Base-by-base conservation (phyloP, 2,888 invertebrate genomes). In the Amphimallon solstitiale region DNA sequence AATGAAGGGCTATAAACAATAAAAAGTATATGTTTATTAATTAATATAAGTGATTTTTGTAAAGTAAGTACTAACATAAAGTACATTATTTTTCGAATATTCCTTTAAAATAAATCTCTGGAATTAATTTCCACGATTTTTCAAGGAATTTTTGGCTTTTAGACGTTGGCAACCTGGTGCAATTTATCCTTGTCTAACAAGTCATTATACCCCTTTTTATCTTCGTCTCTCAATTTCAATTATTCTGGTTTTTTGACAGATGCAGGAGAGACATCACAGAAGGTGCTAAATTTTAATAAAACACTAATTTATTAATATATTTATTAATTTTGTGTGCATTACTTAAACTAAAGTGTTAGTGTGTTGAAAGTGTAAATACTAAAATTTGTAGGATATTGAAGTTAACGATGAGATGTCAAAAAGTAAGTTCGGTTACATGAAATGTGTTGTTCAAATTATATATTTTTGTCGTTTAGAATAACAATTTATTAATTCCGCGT, bases 341-440 rank as follows among this genome's bases (percentile, higher is more conserved):
- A 7, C 40, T 63, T 34, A 43, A 61, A 46, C 9, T 4, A 14
- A 54, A 63, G 40, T 43, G 62, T 38, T 63, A 38, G 62, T 51
- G 51, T 17, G 51, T 38, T 38, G 38, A 43, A 40, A 40, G 51
- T 51, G 34, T 63, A 51, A 51, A 63, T 48, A 21, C 10, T 14
- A 23, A 12, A 23, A 51, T 34, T 34, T 23, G 37, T 23, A 37
- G 45, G 19, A 14, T 10, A 19, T 38, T 12, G 19, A n/a, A 46
- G 65, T 68, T 65, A 71, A 72, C 62, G 67, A 73, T 73, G 73
- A 73, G 68, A 73, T 73, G 73, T 72, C 72, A 73, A 72, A 71
- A 70, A 61, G 73, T 73, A 71, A 71, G 72, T 70, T 59, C 9
- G 9, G 29, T 14, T 43, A 15, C 29, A 29, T 43, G 29, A 56